Evolutionary conservation across 2,113 vertebrate genomes (phyloP).

Genomic region (Orthonyx spaldingii): DNA sequence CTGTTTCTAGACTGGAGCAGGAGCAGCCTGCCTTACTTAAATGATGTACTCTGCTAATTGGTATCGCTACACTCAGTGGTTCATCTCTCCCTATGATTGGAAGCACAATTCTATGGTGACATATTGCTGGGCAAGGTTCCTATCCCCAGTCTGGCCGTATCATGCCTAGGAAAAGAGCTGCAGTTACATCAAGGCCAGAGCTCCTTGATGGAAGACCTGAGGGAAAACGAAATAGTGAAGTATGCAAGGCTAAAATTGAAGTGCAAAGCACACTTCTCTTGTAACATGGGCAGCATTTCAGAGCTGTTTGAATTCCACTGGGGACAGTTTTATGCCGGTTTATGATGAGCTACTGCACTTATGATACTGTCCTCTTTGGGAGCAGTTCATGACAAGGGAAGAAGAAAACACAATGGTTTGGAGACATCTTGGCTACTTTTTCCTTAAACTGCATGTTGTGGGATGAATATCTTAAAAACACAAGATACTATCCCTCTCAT

Average conservation of each 20-base stretch:
- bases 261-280: neutral
- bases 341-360: neutral
- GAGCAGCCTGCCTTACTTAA: neutral
- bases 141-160: neutral
- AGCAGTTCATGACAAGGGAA: neutral
- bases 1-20: neutral
- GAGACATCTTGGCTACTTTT: neutral
- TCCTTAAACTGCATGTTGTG: neutral
- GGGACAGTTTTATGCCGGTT: neutral
- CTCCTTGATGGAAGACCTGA: neutral
- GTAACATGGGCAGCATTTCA: neutral
- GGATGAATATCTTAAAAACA: neutral
- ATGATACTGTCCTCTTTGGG: neutral
- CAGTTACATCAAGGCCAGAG: neutral
- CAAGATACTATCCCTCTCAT: neutral
- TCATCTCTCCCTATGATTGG: neutral
- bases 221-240: neutral
- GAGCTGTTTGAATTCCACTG: neutral
- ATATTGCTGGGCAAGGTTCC: neutral
- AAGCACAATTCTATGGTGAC: neutral
- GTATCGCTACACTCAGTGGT: neutral
- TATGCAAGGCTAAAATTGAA: neutral
- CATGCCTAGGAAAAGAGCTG: neutral
- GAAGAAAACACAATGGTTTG: neutral
- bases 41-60: neutral